Evolutionary conservation across 64 coral and sea anemone species (phyloP).

Genomic region (Acropora yongei): DNA sequence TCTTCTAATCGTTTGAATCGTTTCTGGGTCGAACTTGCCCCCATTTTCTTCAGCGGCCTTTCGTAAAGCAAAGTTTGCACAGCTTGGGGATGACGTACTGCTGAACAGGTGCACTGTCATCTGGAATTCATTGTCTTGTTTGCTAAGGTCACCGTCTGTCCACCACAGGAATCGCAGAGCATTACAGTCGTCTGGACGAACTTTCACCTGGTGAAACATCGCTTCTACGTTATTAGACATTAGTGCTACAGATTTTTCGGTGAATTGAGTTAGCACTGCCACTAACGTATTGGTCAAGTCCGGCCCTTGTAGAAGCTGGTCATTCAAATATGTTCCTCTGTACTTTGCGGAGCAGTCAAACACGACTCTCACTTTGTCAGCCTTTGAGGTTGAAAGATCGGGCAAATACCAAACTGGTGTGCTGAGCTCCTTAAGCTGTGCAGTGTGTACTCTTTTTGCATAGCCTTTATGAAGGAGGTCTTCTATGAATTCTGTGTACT

Average conservation of each 20-base stretch:
- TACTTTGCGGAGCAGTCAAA: constrained; percentile 14
- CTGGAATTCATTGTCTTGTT: neutral
- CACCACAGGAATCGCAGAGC: constrained; percentile 31
- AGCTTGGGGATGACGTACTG: too few species aligned
- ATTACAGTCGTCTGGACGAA: neutral
- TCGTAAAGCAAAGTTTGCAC: too few species aligned
- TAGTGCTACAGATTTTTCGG: neutral
- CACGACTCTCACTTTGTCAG: too few species aligned
- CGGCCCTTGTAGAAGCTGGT: constrained; percentile 2
- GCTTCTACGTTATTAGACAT: constrained; percentile 22
- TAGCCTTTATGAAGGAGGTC: constrained; percentile 29
- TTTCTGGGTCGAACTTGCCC: too few species aligned
- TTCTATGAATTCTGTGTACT: constrained; percentile 42
- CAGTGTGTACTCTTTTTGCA: neutral
- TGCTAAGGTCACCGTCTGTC: constrained; percentile 23
- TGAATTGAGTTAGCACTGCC: constrained; percentile 37
- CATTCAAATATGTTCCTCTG: neutral
- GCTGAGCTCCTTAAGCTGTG: neutral
- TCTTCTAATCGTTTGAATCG: too few species aligned
- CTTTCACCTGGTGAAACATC: constrained; percentile 56
- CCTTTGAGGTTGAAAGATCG: constrained; percentile 21
- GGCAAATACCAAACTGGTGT: constrained; percentile 36
- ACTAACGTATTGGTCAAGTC: constrained; percentile 20
- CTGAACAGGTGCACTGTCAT: too few species aligned
- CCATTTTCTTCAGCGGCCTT: too few species aligned